These are phyloP conservation scores for Cryptophagus acutangulus DNA, from an alignment of 2,888 invertebrate species.

Conservation along the genomic window DNA sequence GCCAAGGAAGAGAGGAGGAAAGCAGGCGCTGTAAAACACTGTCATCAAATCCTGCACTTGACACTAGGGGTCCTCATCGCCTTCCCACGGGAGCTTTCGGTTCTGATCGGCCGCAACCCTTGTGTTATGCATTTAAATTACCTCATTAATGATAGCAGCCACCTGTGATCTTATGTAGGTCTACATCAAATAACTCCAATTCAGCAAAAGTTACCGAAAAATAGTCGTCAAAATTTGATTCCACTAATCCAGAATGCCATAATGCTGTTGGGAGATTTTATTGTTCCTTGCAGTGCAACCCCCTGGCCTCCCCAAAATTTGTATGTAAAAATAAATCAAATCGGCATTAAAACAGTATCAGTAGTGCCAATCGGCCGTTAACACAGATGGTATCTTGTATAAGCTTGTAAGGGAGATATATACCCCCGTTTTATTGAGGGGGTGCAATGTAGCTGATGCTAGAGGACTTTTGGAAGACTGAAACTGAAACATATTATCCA, in stretches of 20 bases:
- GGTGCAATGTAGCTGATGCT: no score
- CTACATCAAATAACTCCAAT: no score
- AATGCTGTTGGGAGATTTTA: not conserved
- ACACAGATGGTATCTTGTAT: conserved; percentile 47
- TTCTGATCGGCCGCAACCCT: conserved; percentile 41
- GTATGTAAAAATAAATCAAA: conserved; percentile 42
- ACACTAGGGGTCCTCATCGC: conserved; percentile 15
- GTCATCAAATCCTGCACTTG: conserved; percentile 14
- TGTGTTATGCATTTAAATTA: conserved; percentile 53
- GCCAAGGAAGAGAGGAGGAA: no score
- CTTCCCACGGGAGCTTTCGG: conserved; percentile 38
- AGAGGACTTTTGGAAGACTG: no score
- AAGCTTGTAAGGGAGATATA: no score
- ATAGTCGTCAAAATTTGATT: not conserved
- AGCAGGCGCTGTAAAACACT: conserved; percentile 13
- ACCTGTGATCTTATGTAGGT: conserved; percentile 41
- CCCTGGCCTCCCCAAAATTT: not conserved
- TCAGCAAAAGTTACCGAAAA: no score
- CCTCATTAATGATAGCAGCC: conserved; percentile 48
- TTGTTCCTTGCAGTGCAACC: not conserved
- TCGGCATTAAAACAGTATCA: conserved; percentile 44
- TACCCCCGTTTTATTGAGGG: no score
- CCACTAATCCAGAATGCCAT: not conserved
- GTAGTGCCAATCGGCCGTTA: conserved; percentile 44
- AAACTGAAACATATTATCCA: no score